A percentile compares a stretch with the other conserved stretches of the same genome.
Evolutionary conservation across 2,888 invertebrate genomes (phyloP).

Genomic region (Aleiodes alternator): DNA sequence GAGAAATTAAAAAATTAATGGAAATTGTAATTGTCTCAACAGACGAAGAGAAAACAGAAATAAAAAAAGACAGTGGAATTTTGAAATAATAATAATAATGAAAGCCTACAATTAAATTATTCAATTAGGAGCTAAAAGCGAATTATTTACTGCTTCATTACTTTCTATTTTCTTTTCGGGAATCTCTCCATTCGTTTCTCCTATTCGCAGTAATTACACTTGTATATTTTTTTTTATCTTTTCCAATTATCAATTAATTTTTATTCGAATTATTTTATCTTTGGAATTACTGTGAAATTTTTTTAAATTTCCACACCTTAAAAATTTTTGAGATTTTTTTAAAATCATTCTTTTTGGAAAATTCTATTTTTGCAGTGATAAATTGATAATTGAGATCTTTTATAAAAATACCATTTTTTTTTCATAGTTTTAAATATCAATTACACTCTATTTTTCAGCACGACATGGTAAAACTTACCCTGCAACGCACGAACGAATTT

Average conservation of each 20-base stretch:
- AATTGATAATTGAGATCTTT: slow-evolving; percentile 20
- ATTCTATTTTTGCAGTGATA: slow-evolving; percentile 11
- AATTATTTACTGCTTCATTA: slow-evolving; percentile 27
- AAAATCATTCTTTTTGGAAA: slow-evolving; percentile 13
- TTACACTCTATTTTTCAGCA: slow-evolving; percentile 52
- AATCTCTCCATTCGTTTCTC: slow-evolving; percentile 21
- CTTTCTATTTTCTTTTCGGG: slow-evolving; percentile 42
- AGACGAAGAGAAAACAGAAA: slow-evolving; percentile 51
- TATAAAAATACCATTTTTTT: slow-evolving; percentile 40
- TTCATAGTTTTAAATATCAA: slow-evolving; percentile 50
- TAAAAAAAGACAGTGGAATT: slow-evolving; percentile 39
- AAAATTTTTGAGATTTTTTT: neutral
- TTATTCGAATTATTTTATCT: neutral
- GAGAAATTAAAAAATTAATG: slow-evolving; percentile 38
- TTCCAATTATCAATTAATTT: slow-evolving; percentile 1
- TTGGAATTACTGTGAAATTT: neutral
- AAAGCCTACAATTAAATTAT: slow-evolving; percentile 26
- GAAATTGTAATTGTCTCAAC: slow-evolving; percentile 24
- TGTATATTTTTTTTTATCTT: neutral
- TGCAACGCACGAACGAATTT: slow-evolving; percentile 57
- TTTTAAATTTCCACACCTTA: too few relatives aligned
- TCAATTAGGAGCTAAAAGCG: slow-evolving; percentile 24
- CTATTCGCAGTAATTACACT: slow-evolving; percentile 13
- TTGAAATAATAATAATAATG: slow-evolving; percentile 24
- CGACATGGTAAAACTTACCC: slow-evolving; percentile 59